A percentile compares a stretch with the other conserved stretches of the same genome.
Conservation (phyloP, 1,140 invertebrate genomes). For the Rhopalosiphum maidis region DNA sequence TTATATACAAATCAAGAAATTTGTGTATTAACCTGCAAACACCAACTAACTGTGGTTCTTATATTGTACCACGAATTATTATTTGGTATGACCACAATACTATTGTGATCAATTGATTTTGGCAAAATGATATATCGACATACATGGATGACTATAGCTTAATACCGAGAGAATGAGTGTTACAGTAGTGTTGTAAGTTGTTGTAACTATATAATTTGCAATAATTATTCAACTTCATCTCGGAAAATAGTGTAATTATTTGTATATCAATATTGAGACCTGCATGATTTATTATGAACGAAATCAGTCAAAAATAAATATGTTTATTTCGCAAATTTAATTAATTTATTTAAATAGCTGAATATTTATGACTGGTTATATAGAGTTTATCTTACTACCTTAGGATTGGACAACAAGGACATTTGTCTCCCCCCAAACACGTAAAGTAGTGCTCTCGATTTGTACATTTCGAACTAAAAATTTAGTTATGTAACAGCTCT, state of each 20-base stretch:
- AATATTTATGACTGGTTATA: slow-evolving; percentile 16
- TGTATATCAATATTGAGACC: too few relatives aligned
- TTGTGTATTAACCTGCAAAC: background rate
- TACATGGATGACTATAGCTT: too few relatives aligned
- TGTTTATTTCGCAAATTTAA: background rate
- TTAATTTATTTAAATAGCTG: background rate
- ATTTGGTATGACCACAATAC: too few relatives aligned
- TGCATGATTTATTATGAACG: background rate
- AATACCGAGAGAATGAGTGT: too few relatives aligned
- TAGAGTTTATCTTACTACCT: too few relatives aligned
- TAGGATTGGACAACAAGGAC: background rate
- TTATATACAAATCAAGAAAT: background rate
- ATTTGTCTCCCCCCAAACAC: background rate
- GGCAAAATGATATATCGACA: too few relatives aligned
- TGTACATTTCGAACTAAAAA: background rate
- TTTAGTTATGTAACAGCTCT: too few relatives aligned
- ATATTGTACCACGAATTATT: background rate
- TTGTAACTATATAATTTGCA: too few relatives aligned
- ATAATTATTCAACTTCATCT: too few relatives aligned
- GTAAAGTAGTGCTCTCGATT: background rate
- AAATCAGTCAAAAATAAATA: background rate
- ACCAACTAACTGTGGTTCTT: background rate
- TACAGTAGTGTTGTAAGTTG: too few relatives aligned
- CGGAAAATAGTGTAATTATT: too few relatives aligned
- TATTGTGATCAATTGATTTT: background rate